These are phyloP conservation scores for Smutsia gigantea DNA, from an alignment of 2,797 vertebrate species.

Conservation along the genomic window DNA sequence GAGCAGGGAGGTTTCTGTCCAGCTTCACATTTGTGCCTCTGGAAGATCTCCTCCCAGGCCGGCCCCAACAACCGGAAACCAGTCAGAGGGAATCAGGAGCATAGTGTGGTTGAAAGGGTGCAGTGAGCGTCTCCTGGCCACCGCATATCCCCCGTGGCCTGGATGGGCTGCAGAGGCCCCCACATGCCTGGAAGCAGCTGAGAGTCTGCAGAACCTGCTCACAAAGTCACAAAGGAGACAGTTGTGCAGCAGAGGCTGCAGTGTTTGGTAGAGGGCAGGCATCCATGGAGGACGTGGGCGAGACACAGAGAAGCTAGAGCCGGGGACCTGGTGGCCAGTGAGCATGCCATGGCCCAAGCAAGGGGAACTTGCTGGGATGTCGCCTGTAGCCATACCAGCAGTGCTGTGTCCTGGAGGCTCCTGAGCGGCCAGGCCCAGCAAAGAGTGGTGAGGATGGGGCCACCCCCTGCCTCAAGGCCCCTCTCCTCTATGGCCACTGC, in stretches of 20 bases:
- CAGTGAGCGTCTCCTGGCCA: no score
- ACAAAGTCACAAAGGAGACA: not conserved
- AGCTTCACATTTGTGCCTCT: not conserved
- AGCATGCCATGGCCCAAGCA: not conserved
- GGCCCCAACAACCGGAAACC: not conserved
- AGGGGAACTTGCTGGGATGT: rapidly evolving
- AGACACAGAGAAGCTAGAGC: not conserved
- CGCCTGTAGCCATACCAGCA: not conserved
- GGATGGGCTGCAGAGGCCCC: not conserved
- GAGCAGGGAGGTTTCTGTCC: not conserved
- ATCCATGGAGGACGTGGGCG: not conserved
- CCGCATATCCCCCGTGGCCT: no score
- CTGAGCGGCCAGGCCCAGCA: not conserved
- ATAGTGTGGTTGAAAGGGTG: not conserved
- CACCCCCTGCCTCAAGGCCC: not conserved
- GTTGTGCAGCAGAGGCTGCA: not conserved
- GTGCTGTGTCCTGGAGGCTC: not conserved
- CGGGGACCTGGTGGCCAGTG: not conserved
- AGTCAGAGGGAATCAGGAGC: not conserved
- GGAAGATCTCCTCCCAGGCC: not conserved
- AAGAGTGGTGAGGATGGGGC: not conserved
- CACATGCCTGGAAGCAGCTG: not conserved
- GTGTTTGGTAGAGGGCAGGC: not conserved
- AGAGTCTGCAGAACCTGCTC: no score
- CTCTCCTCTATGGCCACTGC: rapidly evolving